A percentile compares a stretch with the other conserved stretches of the same genome.
Evolutionary conservation across 2,797 vertebrate species (phyloP).

Genomic region (Hipposideros larvatus): DNA sequence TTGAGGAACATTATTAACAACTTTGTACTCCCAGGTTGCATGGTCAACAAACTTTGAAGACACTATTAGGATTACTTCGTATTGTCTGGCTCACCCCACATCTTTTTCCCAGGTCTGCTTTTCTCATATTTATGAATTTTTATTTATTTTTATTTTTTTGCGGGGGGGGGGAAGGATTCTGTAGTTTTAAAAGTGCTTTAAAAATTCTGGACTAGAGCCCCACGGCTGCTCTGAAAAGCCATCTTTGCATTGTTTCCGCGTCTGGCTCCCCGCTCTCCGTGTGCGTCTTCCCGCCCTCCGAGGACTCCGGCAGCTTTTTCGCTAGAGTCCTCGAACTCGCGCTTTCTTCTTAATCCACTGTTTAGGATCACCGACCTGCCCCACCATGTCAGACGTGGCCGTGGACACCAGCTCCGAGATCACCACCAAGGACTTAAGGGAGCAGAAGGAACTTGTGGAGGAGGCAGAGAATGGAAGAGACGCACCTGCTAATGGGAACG

Average conservation of each 20-base stretch:
- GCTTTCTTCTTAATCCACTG: no score
- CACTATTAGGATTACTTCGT: not conserved
- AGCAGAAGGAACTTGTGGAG: constrained; percentile 95
- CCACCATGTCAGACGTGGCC: no score
- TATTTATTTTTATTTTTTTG: not conserved
- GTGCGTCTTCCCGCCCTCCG: no score
- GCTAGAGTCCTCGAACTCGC: no score
- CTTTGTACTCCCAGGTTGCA: not conserved
- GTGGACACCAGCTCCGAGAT: no score
- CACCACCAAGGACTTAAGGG: constrained; percentile 93
- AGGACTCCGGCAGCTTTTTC: no score
- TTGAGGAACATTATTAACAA: not conserved
- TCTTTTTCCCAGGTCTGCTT: not conserved
- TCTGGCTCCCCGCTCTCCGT: no score
- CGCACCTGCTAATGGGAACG: constrained; percentile 95
- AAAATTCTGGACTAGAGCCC: not conserved
- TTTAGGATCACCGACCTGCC: no score
- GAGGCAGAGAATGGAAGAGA: constrained; percentile 97
- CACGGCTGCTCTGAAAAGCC: no score
- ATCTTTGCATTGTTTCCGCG: no score
- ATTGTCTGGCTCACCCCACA: not conserved
- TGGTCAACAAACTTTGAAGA: not conserved
- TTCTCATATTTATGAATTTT: not conserved
- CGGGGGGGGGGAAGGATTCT: not conserved
- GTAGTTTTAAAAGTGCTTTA: not conserved